Percentiles rank a stretch among this genome's conserved stretches.
Conservation (phyloP, 1,140 invertebrate species). For the Listronotus bonariensis region DNA sequence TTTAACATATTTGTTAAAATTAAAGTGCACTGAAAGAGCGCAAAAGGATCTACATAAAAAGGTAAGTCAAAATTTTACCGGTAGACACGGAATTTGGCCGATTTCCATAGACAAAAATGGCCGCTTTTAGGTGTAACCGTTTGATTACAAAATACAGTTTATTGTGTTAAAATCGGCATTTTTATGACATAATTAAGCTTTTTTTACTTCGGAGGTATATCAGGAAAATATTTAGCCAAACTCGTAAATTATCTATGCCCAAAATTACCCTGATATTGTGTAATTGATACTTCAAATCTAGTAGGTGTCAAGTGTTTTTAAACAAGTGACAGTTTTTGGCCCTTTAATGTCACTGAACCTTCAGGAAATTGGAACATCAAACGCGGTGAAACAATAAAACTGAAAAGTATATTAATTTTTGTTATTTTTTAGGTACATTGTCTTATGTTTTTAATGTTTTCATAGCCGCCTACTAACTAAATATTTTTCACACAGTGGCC, state of each 20-base stretch:
- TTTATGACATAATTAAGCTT: not conserved
- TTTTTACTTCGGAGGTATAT: not conserved
- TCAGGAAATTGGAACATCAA: conserved; percentile 19
- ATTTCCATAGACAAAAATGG: conserved; percentile 19
- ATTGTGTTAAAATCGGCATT: conserved; percentile 12
- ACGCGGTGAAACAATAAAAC: too few relatives aligned
- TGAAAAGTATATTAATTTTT: not conserved
- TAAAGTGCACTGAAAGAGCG: conserved; percentile 29
- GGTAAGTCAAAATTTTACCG: conserved; percentile 35
- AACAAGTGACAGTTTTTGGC: conserved; percentile 28
- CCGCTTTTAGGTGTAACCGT: conserved; percentile 16
- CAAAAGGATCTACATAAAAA: conserved; percentile 16
- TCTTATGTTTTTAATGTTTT: conserved; percentile 3
- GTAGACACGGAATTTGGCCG: not conserved
- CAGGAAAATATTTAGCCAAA: too few relatives aligned
- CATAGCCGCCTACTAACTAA: conserved; percentile 1
- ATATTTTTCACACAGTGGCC: not conserved
- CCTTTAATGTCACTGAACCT: conserved; percentile 33
- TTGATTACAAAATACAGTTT: conserved; percentile 29
- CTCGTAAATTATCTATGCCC: too few relatives aligned
- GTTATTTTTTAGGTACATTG: conserved; percentile 8
- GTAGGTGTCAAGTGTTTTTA: conserved; percentile 26
- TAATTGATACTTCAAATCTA: not conserved
- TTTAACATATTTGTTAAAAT: conserved; percentile 24
- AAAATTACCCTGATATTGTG: not conserved